These are phyloP conservation scores for Hystrix cristata DNA, from an alignment of 2,113 vertebrate genomes.

Conservation along the genomic window DNA sequence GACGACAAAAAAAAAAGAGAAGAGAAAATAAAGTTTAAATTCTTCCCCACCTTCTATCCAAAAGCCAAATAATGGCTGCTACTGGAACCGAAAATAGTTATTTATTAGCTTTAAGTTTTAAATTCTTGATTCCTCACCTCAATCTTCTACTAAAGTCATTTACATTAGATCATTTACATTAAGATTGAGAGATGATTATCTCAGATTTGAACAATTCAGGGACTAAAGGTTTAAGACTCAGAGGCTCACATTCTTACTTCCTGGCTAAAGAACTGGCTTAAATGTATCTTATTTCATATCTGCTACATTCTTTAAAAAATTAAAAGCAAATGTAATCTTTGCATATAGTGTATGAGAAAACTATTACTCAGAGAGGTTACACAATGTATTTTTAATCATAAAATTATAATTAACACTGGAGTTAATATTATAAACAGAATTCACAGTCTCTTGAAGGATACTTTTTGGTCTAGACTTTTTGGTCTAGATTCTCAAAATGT, in stretches of 20 bases:
- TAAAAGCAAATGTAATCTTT: slow-evolving; percentile 34
- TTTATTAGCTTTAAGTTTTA: slow-evolving; percentile 40
- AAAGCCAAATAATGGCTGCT: slow-evolving; percentile 40
- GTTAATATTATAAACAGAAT: slow-evolving; percentile 43
- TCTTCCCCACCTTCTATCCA: slow-evolving; percentile 16
- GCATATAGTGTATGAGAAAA: neutral
- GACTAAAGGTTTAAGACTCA: slow-evolving; percentile 30
- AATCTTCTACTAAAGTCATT: slow-evolving; percentile 27
- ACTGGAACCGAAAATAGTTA: slow-evolving; percentile 54
- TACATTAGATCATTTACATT: slow-evolving; percentile 51
- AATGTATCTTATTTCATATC: slow-evolving; percentile 13
- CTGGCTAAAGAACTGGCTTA: neutral
- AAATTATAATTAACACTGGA: neutral
- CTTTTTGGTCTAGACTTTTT: neutral
- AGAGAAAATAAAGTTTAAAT: neutral
- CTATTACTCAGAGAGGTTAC: neutral
- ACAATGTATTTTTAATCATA: slow-evolving; percentile 35
- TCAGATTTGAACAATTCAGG: slow-evolving; percentile 31
- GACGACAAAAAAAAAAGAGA: slow-evolving; percentile 32
- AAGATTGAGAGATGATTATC: slow-evolving; percentile 6
- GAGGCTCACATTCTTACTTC: slow-evolving; percentile 32
- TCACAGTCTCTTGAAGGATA: neutral
- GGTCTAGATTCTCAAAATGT: neutral
- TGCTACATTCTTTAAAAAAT: slow-evolving; percentile 3
- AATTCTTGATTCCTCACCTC: slow-evolving; percentile 31